Base-by-base conservation (phyloP, 2,113 vertebrate genomes). In the Myrmecobius fasciatus region DNA sequence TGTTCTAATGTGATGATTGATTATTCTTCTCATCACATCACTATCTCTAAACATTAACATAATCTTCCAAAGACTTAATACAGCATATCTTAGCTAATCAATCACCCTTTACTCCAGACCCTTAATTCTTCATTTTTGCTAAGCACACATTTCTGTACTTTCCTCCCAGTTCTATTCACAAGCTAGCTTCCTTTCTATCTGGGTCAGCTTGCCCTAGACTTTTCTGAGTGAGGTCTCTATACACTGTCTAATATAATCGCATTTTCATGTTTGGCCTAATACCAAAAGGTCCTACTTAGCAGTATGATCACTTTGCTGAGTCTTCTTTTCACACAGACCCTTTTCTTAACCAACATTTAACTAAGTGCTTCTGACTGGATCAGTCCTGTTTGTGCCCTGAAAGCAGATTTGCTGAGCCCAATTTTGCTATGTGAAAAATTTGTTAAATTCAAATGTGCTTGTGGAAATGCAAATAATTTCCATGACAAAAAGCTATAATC, bases 31-130 rank as follows among this genome's bases (percentile, higher is more conserved):
- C 97, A 92, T 95, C 96, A 97, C 97, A 96, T 97, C 97, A 94
- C 97, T 97, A 97, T 97, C 97, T 97, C 97, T 83, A 97, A 97
- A 98, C 96, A 98, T 98, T 98, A 97, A 98, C 97, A 98, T 98
- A 97, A 98, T 98, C 96, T 98, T 95, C 91, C 91, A 96, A 43
- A 83, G 96, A 97, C 97, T 97, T 91, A 96, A 97, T 97, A 95
- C 94, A 95, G 94, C 89, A 2, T 47, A 93, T 91, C 10, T 67
- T 0, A 6, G 56, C 91, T 92, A 95, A 97, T 97, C 96, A 95
- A 96, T 98, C 98, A 97, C 96, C 93, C 94, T 83, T 83, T 83
- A 83, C 52, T 36, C 96, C 96, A 3, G 1, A 89, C 96, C 93
- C 92, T 75, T 83, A 89, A 95, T 93, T 92, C 92, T 92, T 96